Evolutionary conservation across 2,113 vertebrate species (phyloP).

Genomic region (Tympanuchus pallidicinctus): DNA sequence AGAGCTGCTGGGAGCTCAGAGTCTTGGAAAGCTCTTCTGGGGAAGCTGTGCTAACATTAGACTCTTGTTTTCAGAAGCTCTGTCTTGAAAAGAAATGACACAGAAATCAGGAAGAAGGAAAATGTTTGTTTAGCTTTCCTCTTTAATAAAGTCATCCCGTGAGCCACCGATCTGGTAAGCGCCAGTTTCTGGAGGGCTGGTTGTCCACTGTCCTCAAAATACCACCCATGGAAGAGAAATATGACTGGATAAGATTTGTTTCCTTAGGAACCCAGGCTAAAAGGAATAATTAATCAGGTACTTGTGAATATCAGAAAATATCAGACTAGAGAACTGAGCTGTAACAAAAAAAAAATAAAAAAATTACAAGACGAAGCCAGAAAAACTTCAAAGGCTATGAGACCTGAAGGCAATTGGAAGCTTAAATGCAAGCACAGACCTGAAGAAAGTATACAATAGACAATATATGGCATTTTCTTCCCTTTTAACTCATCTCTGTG

Average conservation of each 20-base stretch:
- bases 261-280: neutral
- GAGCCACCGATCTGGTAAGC: conserved; percentile 35
- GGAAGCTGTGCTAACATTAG: conserved; percentile 63
- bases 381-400: neutral
- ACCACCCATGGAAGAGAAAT: neutral
- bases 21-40: conserved; percentile 61
- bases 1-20: conserved; percentile 41
- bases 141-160: neutral
- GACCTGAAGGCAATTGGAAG: neutral
- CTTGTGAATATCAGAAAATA: conserved; percentile 1
- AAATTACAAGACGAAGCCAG: neutral
- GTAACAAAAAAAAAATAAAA: neutral
- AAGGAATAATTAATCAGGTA: neutral
- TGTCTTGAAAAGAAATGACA: conserved; percentile 61
- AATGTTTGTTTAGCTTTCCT: conserved; percentile 56
- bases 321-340: neutral
- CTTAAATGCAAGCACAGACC: neutral
- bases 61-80: conserved; percentile 45
- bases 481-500: neutral
- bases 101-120: conserved; percentile 49
- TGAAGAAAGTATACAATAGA: neutral
- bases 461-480: neutral
- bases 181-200: neutral
- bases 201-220: conserved; percentile 6
- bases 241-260: conserved; percentile 3